Base-by-base conservation (phyloP, 2,888 invertebrate genomes). In the Synergus japonicus region DNA sequence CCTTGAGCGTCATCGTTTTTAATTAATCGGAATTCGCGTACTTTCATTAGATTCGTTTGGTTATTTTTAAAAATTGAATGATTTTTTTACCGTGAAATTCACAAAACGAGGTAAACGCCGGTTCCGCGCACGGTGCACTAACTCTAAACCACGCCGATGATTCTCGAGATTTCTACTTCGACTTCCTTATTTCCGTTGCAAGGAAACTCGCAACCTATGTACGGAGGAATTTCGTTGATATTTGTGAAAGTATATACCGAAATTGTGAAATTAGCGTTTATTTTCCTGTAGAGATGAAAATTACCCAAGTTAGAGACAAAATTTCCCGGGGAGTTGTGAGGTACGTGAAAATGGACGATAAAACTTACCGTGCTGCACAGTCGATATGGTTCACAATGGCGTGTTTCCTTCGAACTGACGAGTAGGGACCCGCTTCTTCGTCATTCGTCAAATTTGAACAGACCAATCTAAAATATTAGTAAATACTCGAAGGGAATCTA, bases 371-470 rank as follows among this genome's bases (percentile, higher is more conserved):
- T 93, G 92, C 92, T 90, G 89, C 92, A 93, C 94, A 95, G 96
- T 95, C 95, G 95, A 95, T 96, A 96, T 94, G 95, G 96, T 94
- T 95, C 95, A 96, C 96, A 96, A 96, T 96, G 96, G 96, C 96
- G 96, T 96, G 54, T 54, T 54, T 95, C 95, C 94, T 80, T 66
- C 54, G 78, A 76, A 66, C 76, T 43, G 76, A 65, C 73, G 78
- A 78, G 64, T 76, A 73, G 58, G 29, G 78, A 58, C 76, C 44
- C 76, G 79, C 79, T 63, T n/a, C 78, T 76, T 79, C 76, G 78
- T 79, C 78, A 79, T 79, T 81, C 77, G 79, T 29, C 22, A 29
- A 29, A 29, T 29, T 22, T 1, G 64, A 58, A 76, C 12, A n/a
- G 8, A 7, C 0, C 0, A 2, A 78, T n/a, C n/a, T n/a, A n/a